Conservation (phyloP, 2,888 invertebrate genomes). For the Anticlea derivata region DNA sequence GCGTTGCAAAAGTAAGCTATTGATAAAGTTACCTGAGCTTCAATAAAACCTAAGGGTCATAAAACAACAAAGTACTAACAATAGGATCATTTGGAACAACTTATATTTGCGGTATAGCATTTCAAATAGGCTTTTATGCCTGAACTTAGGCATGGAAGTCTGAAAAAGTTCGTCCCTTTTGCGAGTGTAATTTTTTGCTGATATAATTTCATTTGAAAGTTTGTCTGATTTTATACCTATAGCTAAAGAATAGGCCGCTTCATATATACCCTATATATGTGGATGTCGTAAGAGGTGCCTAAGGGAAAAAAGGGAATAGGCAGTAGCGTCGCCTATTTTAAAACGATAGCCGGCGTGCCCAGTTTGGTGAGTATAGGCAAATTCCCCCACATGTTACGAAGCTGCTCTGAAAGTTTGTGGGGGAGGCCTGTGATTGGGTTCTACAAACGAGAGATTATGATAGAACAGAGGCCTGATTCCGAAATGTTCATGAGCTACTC, state of each 20-base stretch:
- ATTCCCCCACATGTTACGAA: too few species aligned
- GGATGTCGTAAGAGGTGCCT: too few species aligned
- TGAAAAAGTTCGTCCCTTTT: constrained; percentile 19
- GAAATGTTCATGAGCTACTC: too few species aligned
- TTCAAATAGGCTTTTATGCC: constrained; percentile 23
- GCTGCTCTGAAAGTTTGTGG: too few species aligned
- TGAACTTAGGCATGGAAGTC: constrained; percentile 25
- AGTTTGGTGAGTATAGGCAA: too few species aligned
- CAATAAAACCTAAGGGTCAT: constrained; percentile 15
- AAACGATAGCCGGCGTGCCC: too few species aligned
- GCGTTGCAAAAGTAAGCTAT: neutral
- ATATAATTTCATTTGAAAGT: constrained; percentile 18
- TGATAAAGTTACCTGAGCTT: constrained; percentile 15
- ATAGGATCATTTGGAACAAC: constrained; percentile 23
- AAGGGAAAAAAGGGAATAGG: too few species aligned
- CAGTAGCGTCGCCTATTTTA: too few species aligned
- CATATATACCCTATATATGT: too few species aligned
- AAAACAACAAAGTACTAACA: constrained; percentile 28
- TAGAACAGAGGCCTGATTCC: too few species aligned
- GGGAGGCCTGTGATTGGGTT: too few species aligned
- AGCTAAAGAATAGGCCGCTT: neutral
- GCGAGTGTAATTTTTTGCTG: constrained; percentile 18
- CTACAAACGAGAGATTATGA: too few species aligned
- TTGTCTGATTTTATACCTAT: constrained; percentile 5
- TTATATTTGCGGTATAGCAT: constrained; percentile 23